phyloP scores from a whole-genome alignment of 2,113 vertebrate genomes.

The Puntigrus tetrazona region DNA sequence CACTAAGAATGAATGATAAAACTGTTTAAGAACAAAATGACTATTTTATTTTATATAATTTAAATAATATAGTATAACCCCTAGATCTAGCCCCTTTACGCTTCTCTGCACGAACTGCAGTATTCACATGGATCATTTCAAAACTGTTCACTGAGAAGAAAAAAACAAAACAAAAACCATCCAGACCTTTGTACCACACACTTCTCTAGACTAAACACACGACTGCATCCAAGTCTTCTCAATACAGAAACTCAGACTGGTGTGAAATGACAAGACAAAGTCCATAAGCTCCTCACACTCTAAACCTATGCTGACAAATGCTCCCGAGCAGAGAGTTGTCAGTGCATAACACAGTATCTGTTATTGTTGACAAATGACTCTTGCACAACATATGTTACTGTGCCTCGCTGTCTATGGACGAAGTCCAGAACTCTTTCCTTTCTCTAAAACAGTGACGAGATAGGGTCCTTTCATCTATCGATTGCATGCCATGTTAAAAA shows the following conservation, averaged over 20 bases:
- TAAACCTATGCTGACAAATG: constrained; percentile 7
- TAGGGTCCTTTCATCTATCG: not conserved
- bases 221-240: not conserved
- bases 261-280: constrained; percentile 21
- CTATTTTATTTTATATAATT: no score
- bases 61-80: not conserved
- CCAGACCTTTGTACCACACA: not conserved
- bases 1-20: no score
- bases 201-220: constrained; percentile 21
- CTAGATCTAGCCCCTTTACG: not conserved
- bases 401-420: not conserved
- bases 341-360: constrained; percentile 15
- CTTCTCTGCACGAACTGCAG: not conserved
- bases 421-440: not conserved
- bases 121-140: not conserved
- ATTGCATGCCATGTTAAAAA: not conserved
- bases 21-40: no score
- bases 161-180: not conserved
- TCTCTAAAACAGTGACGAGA: not conserved
- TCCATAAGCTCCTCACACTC: not conserved
- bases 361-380: constrained; percentile 20
- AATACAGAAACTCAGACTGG: constrained; percentile 8
- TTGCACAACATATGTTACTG: not conserved
- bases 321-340: not conserved
- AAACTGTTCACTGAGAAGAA: not conserved